phyloP scores from a whole-genome alignment of 2,113 vertebrate genomes.

The Dipodomys merriami region DNA sequence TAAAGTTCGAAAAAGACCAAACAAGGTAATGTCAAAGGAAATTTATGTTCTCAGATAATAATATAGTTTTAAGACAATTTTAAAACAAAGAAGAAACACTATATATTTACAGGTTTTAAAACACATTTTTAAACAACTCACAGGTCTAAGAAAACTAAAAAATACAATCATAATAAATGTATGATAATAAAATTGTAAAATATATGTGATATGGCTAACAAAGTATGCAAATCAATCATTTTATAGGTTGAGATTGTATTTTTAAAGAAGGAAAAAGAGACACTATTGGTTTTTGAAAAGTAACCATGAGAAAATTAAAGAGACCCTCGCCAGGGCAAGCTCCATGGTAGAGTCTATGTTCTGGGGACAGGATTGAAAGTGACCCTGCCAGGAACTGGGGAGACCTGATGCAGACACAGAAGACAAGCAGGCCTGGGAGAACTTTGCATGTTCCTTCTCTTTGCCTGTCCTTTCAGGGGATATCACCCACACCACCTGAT shows the following conservation, averaged over 20 bases:
- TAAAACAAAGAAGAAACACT: background rate
- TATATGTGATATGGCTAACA: too few relatives aligned
- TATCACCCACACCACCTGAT: background rate
- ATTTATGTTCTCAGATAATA: background rate
- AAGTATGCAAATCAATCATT: too few relatives aligned
- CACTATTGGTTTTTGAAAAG: background rate
- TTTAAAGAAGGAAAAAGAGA: background rate
- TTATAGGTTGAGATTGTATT: background rate
- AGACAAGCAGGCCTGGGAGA: background rate
- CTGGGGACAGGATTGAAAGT: background rate
- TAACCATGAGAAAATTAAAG: background rate
- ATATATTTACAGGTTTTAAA: background rate
- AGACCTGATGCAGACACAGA: background rate
- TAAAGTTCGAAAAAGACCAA: background rate
- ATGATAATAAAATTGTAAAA: background rate
- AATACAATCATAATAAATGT: background rate
- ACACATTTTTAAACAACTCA: background rate
- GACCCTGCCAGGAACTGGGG: background rate
- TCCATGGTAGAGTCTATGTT: background rate
- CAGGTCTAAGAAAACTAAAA: background rate
- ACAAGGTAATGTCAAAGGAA: background rate
- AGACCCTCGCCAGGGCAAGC: too few relatives aligned
- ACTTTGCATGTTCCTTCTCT: background rate
- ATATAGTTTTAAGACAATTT: background rate
- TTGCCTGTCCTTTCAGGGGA: background rate